Percentiles rank a stretch among this genome's conserved stretches.
Conservation (phyloP, 2,888 invertebrate genomes). For the Trimorus sp. region DNA sequence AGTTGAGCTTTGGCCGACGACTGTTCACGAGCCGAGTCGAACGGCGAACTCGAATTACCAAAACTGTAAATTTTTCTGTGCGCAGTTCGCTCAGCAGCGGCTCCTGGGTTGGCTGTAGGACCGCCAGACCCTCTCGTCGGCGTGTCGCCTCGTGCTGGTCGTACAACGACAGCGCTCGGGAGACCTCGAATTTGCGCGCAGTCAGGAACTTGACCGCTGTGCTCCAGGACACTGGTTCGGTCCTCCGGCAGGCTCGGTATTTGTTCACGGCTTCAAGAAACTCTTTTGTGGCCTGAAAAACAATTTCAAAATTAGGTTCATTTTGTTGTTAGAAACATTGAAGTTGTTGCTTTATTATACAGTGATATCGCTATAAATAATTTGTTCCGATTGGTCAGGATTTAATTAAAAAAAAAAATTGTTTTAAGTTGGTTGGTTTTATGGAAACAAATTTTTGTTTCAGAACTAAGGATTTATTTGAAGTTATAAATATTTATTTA, state of each 20-base stretch:
- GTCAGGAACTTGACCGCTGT: slow-evolving; percentile 96
- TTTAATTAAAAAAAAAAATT: no score
- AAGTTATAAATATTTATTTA: no score
- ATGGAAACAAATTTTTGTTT: no score
- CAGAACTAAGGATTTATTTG: no score
- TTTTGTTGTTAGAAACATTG: no score
- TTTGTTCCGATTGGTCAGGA: no score
- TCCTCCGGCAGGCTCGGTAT: slow-evolving; percentile 83
- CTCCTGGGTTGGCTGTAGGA: slow-evolving; percentile 91
- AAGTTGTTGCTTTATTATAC: no score
- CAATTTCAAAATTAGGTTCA: not conserved
- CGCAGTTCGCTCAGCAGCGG: slow-evolving; percentile 92
- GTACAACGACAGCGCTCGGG: slow-evolving; percentile 94
- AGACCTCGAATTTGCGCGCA: slow-evolving; percentile 97
- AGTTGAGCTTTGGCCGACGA: slow-evolving; percentile 1
- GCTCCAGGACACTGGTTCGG: slow-evolving; percentile 88
- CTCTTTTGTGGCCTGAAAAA: slow-evolving; percentile 89
- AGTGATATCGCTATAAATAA: no score
- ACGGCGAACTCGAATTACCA: slow-evolving; percentile 83
- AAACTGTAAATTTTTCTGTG: slow-evolving; percentile 97
- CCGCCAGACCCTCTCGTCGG: slow-evolving; percentile 91
- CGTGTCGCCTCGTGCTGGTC: slow-evolving; percentile 96
- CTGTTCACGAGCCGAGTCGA: slow-evolving; percentile 10
- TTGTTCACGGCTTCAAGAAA: slow-evolving; percentile 88
- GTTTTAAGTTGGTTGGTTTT: no score